phyloP scores from a whole-genome alignment of 37 sponge, comb jelly and placozoan species.

The Petrosia ficiformis region DNA sequence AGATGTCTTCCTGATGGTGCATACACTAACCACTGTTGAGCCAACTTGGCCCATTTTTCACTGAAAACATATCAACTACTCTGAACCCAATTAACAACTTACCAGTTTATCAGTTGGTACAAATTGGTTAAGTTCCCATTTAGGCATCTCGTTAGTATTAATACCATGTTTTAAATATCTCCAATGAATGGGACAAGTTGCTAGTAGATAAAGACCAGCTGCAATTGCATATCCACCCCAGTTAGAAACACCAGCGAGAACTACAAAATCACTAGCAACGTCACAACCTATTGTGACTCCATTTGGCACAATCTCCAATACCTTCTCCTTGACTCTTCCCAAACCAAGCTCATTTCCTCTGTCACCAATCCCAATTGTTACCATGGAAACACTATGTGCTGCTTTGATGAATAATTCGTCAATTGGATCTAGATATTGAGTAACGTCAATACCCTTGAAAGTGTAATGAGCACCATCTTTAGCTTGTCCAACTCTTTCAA shows the following conservation, averaged over 20 bases:
- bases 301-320: slow-evolving; percentile 24
- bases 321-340: slow-evolving; percentile 70
- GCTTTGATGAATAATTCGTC: slow-evolving; percentile 67
- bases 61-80: background rate
- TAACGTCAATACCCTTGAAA: slow-evolving; percentile 66
- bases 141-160: slow-evolving; percentile 24
- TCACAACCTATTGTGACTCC: slow-evolving; percentile 61
- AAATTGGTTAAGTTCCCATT: slow-evolving; percentile 1
- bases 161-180: slow-evolving; percentile 66
- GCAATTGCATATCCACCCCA: slow-evolving; percentile 91
- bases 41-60: no score
- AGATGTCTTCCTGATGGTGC: no score
- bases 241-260: slow-evolving; percentile 87
- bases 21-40: no score
- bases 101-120: slow-evolving; percentile 68
- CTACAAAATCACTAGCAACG: slow-evolving; percentile 50
- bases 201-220: slow-evolving; percentile 61
- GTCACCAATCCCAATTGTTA: slow-evolving; percentile 86
- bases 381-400: slow-evolving; percentile 11
- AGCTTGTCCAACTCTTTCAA: slow-evolving; percentile 74
- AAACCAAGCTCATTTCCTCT: slow-evolving; percentile 97
- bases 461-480: slow-evolving; percentile 71
- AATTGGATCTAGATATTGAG: slow-evolving; percentile 50
- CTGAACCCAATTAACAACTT: background rate
- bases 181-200: slow-evolving; percentile 71